phyloP scores from a whole-genome alignment of 2,113 vertebrate species.

The Mus spicilegus region DNA sequence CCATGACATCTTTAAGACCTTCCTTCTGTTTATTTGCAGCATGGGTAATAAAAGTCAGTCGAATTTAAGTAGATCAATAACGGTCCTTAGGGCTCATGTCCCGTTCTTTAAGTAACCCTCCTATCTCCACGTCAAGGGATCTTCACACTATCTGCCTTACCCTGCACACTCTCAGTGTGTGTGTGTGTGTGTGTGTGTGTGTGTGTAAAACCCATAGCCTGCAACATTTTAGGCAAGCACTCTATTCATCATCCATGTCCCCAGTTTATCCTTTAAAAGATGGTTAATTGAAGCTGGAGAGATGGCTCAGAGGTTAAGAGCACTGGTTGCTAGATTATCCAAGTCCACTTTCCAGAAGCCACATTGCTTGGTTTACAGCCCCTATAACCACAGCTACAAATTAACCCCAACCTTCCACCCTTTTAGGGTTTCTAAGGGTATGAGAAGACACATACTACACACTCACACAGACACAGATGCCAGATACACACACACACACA shows the following conservation, averaged over 20 bases:
- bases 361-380: neutral
- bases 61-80: slow-evolving; percentile 25
- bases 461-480: neutral
- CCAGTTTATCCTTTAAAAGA: neutral
- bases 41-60: neutral
- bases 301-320: neutral
- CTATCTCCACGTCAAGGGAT: neutral
- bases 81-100: neutral
- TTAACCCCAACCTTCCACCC: neutral
- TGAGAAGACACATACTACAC: neutral
- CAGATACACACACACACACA: no score
- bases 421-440: neutral
- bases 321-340: neutral
- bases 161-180: neutral
- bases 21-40: slow-evolving; percentile 14
- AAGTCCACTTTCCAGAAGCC: neutral
- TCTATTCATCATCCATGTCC: neutral
- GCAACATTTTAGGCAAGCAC: neutral
- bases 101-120: neutral
- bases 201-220: neutral
- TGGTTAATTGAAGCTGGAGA: neutral
- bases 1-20: neutral
- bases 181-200: neutral
- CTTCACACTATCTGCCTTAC: slow-evolving; percentile 16
- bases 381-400: neutral